Conservation (phyloP, 2,113 vertebrate genomes). For the Brachirus orientalis region DNA sequence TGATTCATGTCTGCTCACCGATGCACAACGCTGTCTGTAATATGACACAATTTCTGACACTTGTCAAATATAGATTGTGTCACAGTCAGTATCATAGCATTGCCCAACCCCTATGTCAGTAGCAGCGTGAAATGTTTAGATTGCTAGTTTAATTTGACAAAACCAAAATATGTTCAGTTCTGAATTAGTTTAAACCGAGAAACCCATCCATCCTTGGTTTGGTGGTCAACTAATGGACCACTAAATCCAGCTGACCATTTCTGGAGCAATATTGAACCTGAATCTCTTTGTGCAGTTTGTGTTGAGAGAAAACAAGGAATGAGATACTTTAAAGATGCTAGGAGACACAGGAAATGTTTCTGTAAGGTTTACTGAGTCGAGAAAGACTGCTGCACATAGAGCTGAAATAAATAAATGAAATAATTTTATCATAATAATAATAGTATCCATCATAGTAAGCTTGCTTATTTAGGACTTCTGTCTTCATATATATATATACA, state of each 20-base stretch:
- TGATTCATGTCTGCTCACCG: neutral
- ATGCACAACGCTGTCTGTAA: neutral
- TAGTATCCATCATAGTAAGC: conserved; percentile 84
- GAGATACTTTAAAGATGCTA: conserved; percentile 46
- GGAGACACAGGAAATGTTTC: conserved; percentile 74
- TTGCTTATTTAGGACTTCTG: conserved; percentile 82
- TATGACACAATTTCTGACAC: neutral
- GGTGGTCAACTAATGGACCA: neutral
- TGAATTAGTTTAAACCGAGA: conserved; percentile 9
- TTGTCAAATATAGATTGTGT: neutral
- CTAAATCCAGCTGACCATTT: neutral
- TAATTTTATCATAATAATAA: conserved; percentile 86
- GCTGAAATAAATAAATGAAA: conserved; percentile 87
- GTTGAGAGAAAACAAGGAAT: conserved; percentile 2
- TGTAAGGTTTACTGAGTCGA: conserved; percentile 83
- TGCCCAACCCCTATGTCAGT: neutral
- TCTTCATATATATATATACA: conserved; percentile 81
- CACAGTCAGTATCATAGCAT: neutral
- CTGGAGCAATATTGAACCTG: neutral
- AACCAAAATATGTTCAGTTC: conserved; percentile 7
- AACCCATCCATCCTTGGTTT: neutral
- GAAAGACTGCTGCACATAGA: conserved; percentile 83
- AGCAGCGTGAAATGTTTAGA: neutral
- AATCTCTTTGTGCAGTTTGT: neutral
- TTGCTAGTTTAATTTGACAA: conserved; percentile 10